Conservation (phyloP, 2,888 invertebrate species). For the Pterostichus madidus region DNA sequence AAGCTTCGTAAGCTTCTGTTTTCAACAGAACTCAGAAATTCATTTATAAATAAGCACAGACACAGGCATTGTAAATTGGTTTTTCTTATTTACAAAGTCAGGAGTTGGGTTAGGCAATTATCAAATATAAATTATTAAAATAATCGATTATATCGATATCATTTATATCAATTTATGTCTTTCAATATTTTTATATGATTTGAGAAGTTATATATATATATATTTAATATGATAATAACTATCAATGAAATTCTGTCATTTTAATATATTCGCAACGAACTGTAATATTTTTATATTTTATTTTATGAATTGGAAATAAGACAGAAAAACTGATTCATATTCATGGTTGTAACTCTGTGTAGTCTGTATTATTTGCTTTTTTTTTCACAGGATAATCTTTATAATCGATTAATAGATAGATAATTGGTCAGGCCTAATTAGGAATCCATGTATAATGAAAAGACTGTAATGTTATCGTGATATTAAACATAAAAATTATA, state of each 20-base stretch:
- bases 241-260: too few species aligned
- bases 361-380: not conserved
- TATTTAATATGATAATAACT: too few species aligned
- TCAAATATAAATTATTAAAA: constrained; percentile 17
- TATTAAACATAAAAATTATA: constrained; percentile 62
- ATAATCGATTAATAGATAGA: constrained; percentile 44
- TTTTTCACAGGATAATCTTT: constrained; percentile 27
- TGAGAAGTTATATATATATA: not conserved
- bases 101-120: constrained; percentile 22
- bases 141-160: constrained; percentile 48
- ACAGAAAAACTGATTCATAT: not conserved
- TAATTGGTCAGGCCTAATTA: constrained; percentile 40
- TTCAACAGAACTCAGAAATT: constrained; percentile 28
- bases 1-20: constrained; percentile 11
- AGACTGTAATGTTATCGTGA: constrained; percentile 47
- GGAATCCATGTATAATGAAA: constrained; percentile 48
- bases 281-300: not conserved
- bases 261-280: too few species aligned
- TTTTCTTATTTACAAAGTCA: constrained; percentile 29
- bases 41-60: constrained; percentile 12
- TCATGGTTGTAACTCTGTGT: too few species aligned
- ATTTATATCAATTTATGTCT: not conserved
- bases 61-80: not conserved
- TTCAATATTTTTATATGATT: not conserved
- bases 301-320: too few species aligned